These are phyloP conservation scores for Apis mellifera DNA, from an alignment of 1,140 invertebrate species.

Conservation along the genomic window Amel_HAv3.1 CM009933.2:3566001-3566500, in stretches of 20 bases:
- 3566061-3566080: conserved; percentile 66
- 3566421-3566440: not conserved
- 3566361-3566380: conserved; percentile 30
- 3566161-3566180: conserved; percentile 38
- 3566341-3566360: conserved; percentile 57
- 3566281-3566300: conserved; percentile 49
- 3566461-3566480: not conserved
- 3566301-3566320: conserved; percentile 76
- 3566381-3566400: conserved; percentile 20
- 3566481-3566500: conserved; percentile 53
- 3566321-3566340: conserved; percentile 71
- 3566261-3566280: conserved; percentile 5
- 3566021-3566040: too few relatives aligned
- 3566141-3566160: conserved; percentile 34
- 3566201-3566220: conserved; percentile 22
- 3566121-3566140: conserved; percentile 58
- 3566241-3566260: conserved; percentile 1
- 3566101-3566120: conserved; percentile 77
- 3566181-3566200: not conserved
- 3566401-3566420: not conserved
- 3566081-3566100: conserved; percentile 65
- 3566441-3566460: not conserved
- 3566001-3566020: not conserved
- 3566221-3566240: not conserved
- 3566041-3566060: conserved; percentile 59